Conservation (phyloP, 2,797 vertebrate genomes). For the Scolopax bukidnonensis region DNA sequence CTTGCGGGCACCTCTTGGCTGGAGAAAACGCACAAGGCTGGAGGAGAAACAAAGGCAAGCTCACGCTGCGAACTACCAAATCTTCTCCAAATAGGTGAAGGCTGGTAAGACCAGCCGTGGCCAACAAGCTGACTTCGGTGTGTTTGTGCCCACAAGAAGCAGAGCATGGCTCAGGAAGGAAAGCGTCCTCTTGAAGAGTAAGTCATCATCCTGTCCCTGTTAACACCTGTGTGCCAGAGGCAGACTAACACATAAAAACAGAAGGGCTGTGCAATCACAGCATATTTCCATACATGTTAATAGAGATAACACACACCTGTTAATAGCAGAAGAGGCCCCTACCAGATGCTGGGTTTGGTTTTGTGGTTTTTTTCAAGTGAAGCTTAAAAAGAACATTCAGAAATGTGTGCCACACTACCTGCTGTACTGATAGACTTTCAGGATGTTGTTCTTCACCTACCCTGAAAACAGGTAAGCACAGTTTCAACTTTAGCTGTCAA, state of each 20-base stretch:
- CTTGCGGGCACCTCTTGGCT: accelerated
- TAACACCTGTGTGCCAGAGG: not conserved
- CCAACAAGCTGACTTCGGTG: not conserved
- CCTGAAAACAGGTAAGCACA: not conserved
- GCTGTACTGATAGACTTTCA: not conserved
- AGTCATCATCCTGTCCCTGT: not conserved
- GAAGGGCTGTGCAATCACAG: not conserved
- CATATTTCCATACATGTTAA: not conserved
- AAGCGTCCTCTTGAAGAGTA: not conserved
- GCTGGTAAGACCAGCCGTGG: not conserved
- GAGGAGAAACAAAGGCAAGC: not conserved
- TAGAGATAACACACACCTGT: not conserved
- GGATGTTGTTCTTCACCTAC: not conserved
- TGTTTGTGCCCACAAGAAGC: not conserved
- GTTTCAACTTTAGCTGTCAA: not conserved
- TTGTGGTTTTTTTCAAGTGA: not conserved
- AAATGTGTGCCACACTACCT: not conserved
- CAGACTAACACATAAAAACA: not conserved
- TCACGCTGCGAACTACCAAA: accelerated
- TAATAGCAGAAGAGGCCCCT: not conserved
- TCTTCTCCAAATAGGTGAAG: not conserved
- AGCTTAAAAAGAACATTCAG: not conserved
- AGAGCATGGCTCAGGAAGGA: not conserved
- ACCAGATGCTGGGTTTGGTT: not conserved
- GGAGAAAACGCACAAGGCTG: not conserved